Base-by-base conservation (phyloP, 2,888 invertebrate species). In the Eupithecia subfuscata region DNA sequence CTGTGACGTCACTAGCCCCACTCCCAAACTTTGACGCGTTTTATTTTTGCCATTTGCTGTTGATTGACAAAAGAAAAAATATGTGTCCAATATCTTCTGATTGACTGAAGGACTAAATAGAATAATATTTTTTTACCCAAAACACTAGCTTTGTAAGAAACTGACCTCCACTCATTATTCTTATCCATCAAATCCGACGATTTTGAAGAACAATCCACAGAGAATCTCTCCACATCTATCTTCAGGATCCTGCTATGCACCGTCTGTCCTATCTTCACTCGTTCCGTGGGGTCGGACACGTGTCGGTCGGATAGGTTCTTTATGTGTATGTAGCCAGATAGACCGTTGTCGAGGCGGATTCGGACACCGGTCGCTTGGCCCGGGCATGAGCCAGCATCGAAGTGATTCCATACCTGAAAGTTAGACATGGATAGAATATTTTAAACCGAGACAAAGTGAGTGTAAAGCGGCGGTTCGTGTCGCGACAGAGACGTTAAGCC, bases 321-420 rank as follows among this genome's bases (percentile, higher is more conserved):
- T 75, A 98, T 97, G 86, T 98, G 98, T 84, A 99, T 98, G 89
- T 99, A 99, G 0, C 99, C 99, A 18, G 97, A 97, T 52, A 98
- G 95, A 0, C 98, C 98, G 89, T 99, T 99, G 91, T 99, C 99
- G 4, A 99, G 93, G 0, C 98, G 95, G 63, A 98, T 95, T 77
- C 98, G 96, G 0, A 99, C 97, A 0, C 99, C 99, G 0, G 98
- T 97, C 0, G 99, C 98, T 89, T 98, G 98, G 0, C 99, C 99
- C 0, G 98, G 99, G 92, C 99, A 99, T 1, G 97, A 96, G 43
- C 98, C 98, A 0, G 98, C 98, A 91, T 99, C 99, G 94, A 99
- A 99, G 91, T 99, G 99, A 92, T 98, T 98, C 99, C 99, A 99
- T 69, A 99, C 99, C 95, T 95, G 72, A 8, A 30, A 37, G 9